Conservation (phyloP, 2,797 vertebrate genomes). For the Gallinago stenura region DNA sequence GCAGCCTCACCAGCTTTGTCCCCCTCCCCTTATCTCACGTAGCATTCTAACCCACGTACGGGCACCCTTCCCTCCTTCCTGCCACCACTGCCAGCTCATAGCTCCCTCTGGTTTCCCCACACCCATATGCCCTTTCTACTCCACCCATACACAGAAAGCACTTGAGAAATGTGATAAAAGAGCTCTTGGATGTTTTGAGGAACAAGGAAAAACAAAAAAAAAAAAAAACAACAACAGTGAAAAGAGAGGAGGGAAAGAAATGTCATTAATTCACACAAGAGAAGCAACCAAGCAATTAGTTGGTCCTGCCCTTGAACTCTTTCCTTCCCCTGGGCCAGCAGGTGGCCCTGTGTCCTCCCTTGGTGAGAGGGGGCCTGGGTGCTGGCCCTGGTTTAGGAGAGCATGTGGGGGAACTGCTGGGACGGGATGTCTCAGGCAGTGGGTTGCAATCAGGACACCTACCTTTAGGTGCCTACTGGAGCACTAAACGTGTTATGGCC, state of each 20-base stretch:
- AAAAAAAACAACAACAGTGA: background rate
- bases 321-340: background rate
- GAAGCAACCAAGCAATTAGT: background rate
- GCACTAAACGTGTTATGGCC: background rate
- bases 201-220: no score
- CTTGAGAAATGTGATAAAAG: background rate
- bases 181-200: background rate
- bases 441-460: rapidly evolving
- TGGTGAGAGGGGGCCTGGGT: background rate
- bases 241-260: background rate
- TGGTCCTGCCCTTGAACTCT: background rate
- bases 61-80: background rate
- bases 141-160: background rate
- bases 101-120: background rate
- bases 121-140: background rate
- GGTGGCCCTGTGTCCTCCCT: background rate
- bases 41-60: background rate
- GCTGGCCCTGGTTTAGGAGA: background rate
- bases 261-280: background rate
- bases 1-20: background rate
- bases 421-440: background rate
- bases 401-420: background rate
- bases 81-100: background rate
- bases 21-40: background rate
- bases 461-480: background rate